These are phyloP conservation scores for Mormyrus lacerda DNA, from an alignment of 2,113 vertebrate species.

Conservation along the genomic window DNA sequence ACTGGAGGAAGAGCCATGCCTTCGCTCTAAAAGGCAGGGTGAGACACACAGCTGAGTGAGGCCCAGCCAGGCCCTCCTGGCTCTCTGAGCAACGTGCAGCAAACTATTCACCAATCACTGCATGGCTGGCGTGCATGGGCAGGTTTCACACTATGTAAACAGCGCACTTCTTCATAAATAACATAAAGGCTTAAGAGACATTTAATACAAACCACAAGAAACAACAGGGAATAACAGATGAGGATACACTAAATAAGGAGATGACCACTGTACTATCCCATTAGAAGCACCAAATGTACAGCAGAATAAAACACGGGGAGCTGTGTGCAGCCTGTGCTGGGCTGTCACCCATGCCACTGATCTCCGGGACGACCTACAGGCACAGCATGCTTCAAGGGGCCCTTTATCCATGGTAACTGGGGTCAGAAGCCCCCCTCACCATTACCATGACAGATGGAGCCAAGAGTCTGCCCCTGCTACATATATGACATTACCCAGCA, in stretches of 20 bases:
- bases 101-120: neutral
- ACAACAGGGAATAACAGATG: neutral
- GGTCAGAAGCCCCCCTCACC: neutral
- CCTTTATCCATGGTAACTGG: neutral
- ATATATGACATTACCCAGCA: neutral
- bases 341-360: neutral
- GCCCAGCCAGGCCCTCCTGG: neutral
- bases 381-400: neutral
- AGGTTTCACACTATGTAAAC: neutral
- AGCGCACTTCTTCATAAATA: neutral
- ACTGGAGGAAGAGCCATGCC: conserved; percentile 79
- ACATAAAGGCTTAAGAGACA: neutral
- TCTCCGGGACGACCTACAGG: neutral
- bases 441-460: neutral
- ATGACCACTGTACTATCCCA: neutral
- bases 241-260: neutral
- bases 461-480: neutral
- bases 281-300: neutral
- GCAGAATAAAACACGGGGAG: neutral
- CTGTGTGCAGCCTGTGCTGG: neutral
- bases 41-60: neutral
- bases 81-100: neutral
- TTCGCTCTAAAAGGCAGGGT: conserved; percentile 70
- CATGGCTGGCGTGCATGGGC: neutral
- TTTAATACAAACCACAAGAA: neutral